A percentile compares a stretch with the other conserved stretches of the same genome.
These are phyloP conservation scores for Tragelaphus scriptus DNA, from an alignment of 2,113 vertebrate genomes.

Conservation along the genomic window DNA sequence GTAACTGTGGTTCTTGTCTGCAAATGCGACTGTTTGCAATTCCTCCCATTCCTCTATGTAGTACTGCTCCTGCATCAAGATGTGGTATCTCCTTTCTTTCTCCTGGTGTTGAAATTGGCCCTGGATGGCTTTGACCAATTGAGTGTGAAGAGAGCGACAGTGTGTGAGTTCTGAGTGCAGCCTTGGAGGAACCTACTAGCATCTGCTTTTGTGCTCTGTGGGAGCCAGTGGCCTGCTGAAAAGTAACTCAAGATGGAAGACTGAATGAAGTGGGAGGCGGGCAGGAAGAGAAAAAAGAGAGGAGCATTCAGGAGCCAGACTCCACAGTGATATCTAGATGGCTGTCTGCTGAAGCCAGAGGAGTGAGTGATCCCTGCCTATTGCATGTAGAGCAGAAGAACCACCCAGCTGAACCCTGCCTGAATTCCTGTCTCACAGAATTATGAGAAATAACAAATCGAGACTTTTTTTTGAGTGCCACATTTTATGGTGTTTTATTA, in stretches of 20 bases:
- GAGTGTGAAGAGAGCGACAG: no score
- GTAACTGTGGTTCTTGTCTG: not conserved
- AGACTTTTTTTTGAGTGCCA: not conserved
- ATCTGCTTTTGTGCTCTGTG: no score
- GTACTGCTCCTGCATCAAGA: not conserved
- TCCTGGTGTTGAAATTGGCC: not conserved
- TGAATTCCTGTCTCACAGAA: not conserved
- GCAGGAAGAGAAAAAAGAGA: not conserved
- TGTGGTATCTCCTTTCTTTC: not conserved
- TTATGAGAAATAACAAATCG: not conserved
- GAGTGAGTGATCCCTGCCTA: accelerated
- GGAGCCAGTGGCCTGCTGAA: not conserved
- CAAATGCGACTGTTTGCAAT: not conserved
- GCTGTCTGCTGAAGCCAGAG: not conserved
- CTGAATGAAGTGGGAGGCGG: not conserved
- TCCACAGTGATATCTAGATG: no score
- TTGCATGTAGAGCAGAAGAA: not conserved
- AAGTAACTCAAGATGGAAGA: not conserved
- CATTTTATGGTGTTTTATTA: not conserved
- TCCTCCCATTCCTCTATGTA: accelerated
- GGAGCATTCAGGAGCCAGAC: not conserved
- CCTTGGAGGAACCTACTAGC: not conserved
- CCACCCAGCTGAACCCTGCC: not conserved
- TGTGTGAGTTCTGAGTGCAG: not conserved
- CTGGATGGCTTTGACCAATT: not conserved